phyloP scores from a whole-genome alignment of 2,113 vertebrate genomes.

The Pristiophorus japonicus region DNA sequence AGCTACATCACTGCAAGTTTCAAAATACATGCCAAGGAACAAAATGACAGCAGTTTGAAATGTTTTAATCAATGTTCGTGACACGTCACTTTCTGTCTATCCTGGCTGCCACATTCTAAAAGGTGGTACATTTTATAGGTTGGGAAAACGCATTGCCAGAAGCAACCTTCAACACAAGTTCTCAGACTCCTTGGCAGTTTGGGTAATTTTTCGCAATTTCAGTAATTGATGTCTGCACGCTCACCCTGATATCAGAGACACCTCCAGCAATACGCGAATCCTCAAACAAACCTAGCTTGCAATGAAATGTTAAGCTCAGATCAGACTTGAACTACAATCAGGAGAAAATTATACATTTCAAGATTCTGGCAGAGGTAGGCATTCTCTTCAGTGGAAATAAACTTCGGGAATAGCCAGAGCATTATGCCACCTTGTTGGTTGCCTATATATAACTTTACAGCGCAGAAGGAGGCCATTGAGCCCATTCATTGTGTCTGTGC shows the following conservation, averaged over 20 bases:
- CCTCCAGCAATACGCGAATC: no score
- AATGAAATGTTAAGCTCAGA: neutral
- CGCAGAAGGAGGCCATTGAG: neutral
- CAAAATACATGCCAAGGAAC: neutral
- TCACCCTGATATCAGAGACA: neutral
- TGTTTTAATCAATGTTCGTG: neutral
- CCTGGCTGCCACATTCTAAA: neutral
- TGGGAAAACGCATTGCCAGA: neutral
- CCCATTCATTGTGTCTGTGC: neutral
- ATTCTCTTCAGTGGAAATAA: neutral
- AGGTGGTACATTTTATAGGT: neutral
- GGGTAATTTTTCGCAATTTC: neutral
- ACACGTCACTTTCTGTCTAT: neutral
- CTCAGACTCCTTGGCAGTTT: neutral
- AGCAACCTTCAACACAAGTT: neutral
- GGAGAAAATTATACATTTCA: neutral
- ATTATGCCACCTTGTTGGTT: neutral
- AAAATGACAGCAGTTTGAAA: neutral
- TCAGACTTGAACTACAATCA: neutral
- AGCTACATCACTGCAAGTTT: neutral
- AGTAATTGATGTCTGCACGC: neutral
- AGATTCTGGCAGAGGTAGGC: neutral
- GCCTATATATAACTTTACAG: neutral
- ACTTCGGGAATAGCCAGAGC: neutral
- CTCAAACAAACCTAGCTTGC: neutral